Base-by-base conservation (phyloP, 2,113 vertebrate species). In the Chinchilla lanigera region DNA sequence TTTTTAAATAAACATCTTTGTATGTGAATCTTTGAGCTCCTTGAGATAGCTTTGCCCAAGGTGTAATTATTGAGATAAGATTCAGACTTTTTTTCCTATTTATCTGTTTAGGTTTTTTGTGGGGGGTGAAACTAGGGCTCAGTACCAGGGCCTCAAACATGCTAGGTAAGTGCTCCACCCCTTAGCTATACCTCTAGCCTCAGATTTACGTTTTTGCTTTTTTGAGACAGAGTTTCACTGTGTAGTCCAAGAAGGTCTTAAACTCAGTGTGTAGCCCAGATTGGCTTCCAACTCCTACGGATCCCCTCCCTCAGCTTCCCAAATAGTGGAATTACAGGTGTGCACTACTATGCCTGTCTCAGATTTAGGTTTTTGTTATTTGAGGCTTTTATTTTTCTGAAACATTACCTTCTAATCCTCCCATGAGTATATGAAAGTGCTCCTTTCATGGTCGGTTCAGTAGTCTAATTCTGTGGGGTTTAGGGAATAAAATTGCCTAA, bases 371-470 rank as follows among this genome's bases (percentile, higher is more conserved):
- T 54, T 87, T 61, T 28, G 8, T 73, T n/a, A 90, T 95, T 97
- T 93, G 56, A 82, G 56, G 14, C 24, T 88, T 96, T 93, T 88
- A 38, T 24, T 91, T 90, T 93, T 94, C 86, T 96, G 26, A 94
- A 94, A 90, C 47, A 88, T 47, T 85, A 90, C 54, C 26, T 93
- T 91, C 5, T 86, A 54, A 56, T 77, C 20, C 14, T 95, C 7
- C 81, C 30, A 2, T 38, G 17, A 77, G 13, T 85, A 30, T 89
- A 65, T 93, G 83, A 86, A 96, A 86, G 44, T 85, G 3, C 30
- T 83, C 44, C 90, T 77, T 85, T 81, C 10, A 77, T 77, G 28
- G 38, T 82, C n/a, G 28, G 7, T n/a, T 90, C 38, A 50, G 41
- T 73, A 86, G 19, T 90, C 28, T 89, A 52, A 71, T 94, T 95